Conservation (phyloP, 2,113 vertebrate species). For the Scalopus aquaticus region DNA sequence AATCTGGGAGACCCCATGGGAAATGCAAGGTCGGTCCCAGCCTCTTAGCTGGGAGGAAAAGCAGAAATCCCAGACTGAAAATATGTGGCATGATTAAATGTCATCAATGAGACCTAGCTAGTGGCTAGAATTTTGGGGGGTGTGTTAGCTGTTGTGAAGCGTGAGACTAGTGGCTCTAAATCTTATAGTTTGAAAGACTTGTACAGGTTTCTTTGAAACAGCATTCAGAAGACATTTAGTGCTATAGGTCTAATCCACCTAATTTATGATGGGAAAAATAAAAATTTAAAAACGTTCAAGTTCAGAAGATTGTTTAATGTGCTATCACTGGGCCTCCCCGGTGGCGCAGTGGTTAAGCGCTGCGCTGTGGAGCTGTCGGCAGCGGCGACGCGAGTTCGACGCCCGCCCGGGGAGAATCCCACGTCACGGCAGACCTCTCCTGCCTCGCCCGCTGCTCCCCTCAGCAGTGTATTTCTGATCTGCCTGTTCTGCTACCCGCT, state of each 20-base stretch:
- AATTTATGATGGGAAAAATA: background rate
- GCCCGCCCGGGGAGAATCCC: no score
- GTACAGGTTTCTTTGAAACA: background rate
- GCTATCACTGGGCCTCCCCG: no score
- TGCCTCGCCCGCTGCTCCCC: no score
- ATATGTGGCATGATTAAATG: background rate
- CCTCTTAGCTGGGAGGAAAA: conserved; percentile 23
- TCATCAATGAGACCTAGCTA: background rate
- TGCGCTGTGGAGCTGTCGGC: no score
- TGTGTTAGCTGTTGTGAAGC: background rate
- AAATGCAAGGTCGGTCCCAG: background rate
- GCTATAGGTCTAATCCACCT: background rate
- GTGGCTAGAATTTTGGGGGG: background rate
- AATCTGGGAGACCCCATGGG: background rate
- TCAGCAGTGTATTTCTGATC: no score
- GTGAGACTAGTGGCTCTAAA: background rate
- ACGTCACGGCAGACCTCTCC: no score
- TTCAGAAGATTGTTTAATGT: background rate
- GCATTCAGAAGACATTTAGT: background rate
- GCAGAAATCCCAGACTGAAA: background rate
- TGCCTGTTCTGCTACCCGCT: no score
- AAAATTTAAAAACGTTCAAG: background rate
- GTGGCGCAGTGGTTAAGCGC: no score
- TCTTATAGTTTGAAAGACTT: conserved; percentile 29
- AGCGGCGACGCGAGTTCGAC: no score